phyloP scores from a whole-genome alignment of 2,113 vertebrate genomes.

The Sebastes schlegelii region DNA sequence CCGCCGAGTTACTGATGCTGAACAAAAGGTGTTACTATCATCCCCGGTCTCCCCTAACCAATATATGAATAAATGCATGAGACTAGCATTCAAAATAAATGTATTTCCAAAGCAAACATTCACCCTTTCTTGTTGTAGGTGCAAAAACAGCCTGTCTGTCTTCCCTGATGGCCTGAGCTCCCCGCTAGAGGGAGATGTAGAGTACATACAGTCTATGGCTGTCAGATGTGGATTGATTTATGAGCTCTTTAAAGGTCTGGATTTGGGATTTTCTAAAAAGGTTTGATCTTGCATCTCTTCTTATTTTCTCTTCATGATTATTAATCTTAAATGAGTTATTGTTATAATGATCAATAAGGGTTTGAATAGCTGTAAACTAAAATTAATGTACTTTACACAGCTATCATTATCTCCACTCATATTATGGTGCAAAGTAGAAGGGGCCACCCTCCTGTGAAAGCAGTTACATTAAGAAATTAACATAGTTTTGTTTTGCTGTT shows the following conservation, averaged over 20 bases:
- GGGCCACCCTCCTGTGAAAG: background rate
- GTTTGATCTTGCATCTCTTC: background rate
- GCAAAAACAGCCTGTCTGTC: background rate
- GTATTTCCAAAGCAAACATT: background rate
- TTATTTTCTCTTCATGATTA: background rate
- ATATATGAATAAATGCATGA: too few relatives aligned
- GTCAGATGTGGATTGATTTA: conserved; percentile 12
- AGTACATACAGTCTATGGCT: conserved; percentile 6
- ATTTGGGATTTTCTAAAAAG: background rate
- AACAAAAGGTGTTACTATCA: too few relatives aligned
- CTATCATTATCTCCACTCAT: background rate
- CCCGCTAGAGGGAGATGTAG: conserved; percentile 58
- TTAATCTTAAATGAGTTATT: background rate
- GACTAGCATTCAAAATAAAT: background rate
- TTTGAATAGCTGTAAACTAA: background rate
- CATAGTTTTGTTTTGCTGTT: conserved; percentile 11
- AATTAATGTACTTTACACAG: background rate
- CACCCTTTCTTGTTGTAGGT: background rate
- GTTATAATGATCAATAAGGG: background rate
- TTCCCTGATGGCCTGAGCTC: background rate
- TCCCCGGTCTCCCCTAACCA: too few relatives aligned
- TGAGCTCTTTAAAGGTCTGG: background rate
- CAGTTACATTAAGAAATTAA: background rate
- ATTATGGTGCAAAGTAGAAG: background rate
- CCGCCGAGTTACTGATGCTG: too few relatives aligned